Evolutionary conservation across 2,797 vertebrate genomes (phyloP).

Genomic region (Mico argentatus): DNA sequence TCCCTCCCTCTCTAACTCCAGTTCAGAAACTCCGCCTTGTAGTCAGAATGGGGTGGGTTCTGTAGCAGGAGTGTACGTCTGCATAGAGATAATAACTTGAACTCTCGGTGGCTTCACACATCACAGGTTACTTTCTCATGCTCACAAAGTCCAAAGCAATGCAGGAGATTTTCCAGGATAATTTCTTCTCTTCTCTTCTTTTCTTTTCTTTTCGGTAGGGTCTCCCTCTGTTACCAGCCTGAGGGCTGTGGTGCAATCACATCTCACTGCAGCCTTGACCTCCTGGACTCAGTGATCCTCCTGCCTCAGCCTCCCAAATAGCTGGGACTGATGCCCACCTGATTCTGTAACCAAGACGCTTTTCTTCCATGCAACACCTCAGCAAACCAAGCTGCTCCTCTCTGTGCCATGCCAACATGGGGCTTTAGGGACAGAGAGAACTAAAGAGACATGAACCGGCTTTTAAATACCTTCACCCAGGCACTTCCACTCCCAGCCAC

Average conservation of each 20-base stretch:
- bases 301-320: not conserved
- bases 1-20: no score
- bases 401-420: not conserved
- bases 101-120: not conserved
- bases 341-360: not conserved
- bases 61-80: rapidly evolving
- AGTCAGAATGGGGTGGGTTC: not conserved
- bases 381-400: not conserved
- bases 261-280: not conserved
- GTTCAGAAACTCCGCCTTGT: rapidly evolving
- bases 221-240: not conserved
- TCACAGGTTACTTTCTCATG: rapidly evolving
- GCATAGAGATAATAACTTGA: no score
- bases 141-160: not conserved
- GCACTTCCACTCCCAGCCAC: not conserved
- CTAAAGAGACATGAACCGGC: not conserved
- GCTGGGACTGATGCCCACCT: not conserved
- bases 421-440: not conserved
- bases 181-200: no score
- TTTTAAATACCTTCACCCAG: not conserved
- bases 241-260: not conserved
- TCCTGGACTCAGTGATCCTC: not conserved
- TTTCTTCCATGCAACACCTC: not conserved
- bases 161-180: not conserved
- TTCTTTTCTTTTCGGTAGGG: not conserved